These are phyloP conservation scores for Orthosia gothica DNA, from an alignment of 2,888 invertebrate species.

Conservation along the genomic window DNA sequence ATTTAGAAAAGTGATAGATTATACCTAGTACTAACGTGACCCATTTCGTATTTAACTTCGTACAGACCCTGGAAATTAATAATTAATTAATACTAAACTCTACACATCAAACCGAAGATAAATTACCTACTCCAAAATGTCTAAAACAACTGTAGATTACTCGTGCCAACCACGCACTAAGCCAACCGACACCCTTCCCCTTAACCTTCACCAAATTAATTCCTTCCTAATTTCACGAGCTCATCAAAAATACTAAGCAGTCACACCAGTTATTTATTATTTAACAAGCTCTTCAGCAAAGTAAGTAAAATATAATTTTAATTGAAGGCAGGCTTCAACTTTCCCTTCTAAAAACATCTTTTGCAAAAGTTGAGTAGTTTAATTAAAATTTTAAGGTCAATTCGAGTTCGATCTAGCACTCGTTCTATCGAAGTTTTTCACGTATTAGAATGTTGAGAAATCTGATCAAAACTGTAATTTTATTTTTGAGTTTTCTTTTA, in stretches of 20 bases:
- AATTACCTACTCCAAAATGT: constrained; percentile 45
- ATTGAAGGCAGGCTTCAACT: constrained; percentile 54
- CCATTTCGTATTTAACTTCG: background rate
- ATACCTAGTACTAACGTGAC: background rate
- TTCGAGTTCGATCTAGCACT: no score
- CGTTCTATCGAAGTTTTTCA: no score
- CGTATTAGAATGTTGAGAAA: no score
- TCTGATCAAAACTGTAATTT: constrained; percentile 12
- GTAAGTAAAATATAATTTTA: constrained; percentile 60
- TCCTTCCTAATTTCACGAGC: constrained; percentile 49
- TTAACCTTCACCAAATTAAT: constrained; percentile 27
- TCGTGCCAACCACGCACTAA: constrained; percentile 15
- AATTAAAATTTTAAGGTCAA: no score
- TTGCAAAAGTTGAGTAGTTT: no score
- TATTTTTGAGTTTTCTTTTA: background rate
- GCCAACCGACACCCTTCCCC: background rate
- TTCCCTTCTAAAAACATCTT: constrained; percentile 32
- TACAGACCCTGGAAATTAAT: background rate
- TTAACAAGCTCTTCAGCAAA: constrained; percentile 57
- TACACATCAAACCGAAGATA: constrained; percentile 30
- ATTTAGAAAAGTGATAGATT: background rate
- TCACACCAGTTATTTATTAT: constrained; percentile 61
- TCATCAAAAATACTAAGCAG: constrained; percentile 59
- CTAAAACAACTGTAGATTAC: constrained; percentile 40
- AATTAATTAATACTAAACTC: no score